Conservation (phyloP, 2,113 vertebrate species). For the Amblyopsis rosae region DNA sequence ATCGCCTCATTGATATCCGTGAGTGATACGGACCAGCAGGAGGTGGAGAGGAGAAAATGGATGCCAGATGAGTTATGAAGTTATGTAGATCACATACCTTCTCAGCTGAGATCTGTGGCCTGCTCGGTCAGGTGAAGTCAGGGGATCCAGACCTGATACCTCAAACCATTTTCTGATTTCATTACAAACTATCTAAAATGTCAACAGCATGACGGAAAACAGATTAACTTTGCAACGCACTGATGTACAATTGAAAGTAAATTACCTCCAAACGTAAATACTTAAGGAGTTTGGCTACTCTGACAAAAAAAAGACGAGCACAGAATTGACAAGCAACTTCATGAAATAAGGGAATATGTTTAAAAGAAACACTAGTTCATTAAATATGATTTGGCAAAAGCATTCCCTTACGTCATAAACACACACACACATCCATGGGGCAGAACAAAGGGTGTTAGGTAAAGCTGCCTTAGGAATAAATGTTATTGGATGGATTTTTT, state of each 20-base stretch:
- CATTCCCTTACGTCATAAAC: conserved; percentile 50
- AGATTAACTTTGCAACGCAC: conserved; percentile 9
- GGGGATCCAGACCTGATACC: not conserved
- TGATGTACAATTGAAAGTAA: conserved; percentile 28
- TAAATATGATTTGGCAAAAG: conserved; percentile 58
- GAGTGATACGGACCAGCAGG: not conserved
- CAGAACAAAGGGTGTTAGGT: conserved; percentile 32
- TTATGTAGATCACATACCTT: not conserved
- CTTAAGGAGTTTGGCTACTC: conserved; percentile 4
- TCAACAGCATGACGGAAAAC: not conserved
- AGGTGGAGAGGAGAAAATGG: too few relatives aligned
- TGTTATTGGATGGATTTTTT: conserved; percentile 41
- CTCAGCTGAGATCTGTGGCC: not conserved
- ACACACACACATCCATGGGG: conserved; percentile 20
- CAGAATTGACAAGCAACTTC: conserved; percentile 33
- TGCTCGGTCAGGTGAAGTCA: not conserved
- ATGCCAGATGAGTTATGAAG: not conserved
- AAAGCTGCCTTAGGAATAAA: conserved; percentile 45
- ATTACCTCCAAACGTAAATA: conserved; percentile 14
- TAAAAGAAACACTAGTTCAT: conserved; percentile 52
- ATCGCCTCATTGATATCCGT: not conserved
- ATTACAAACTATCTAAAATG: conserved; percentile 14
- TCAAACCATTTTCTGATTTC: conserved; percentile 13
- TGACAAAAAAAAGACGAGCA: conserved; percentile 17
- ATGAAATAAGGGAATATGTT: conserved; percentile 32